Evolutionary conservation across 1,140 invertebrate genomes (phyloP).

Genomic region (Marisa cornuarietis): DNA sequence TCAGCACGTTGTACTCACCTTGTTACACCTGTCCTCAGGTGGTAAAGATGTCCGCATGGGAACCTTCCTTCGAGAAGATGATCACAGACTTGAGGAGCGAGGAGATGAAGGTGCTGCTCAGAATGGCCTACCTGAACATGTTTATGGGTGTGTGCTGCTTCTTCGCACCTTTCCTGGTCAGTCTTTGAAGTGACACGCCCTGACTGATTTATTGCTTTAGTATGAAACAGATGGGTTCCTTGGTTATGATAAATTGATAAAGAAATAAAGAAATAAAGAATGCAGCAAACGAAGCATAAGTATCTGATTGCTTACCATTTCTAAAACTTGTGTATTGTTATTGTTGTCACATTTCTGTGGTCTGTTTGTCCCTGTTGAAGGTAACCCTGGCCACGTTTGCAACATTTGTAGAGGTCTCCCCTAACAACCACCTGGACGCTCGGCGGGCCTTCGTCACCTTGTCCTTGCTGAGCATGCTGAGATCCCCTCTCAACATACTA

Average conservation of each 20-base stretch:
- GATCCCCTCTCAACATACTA: slow-evolving; percentile 79
- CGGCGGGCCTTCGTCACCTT: slow-evolving; percentile 92
- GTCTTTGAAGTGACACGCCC: not conserved
- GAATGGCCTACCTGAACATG: slow-evolving; percentile 64
- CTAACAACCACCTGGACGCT: slow-evolving; percentile 74
- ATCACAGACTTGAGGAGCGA: slow-evolving; percentile 54
- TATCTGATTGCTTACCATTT: not conserved
- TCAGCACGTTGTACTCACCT: too few species aligned
- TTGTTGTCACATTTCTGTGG: not conserved
- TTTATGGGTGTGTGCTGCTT: slow-evolving; percentile 93
- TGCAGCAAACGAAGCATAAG: not conserved
- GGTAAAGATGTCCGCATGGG: slow-evolving; percentile 56
- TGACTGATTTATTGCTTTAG: too few species aligned
- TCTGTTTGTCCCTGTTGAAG: slow-evolving; percentile 5
- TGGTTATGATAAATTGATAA: too few species aligned
- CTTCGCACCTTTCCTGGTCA: slow-evolving; percentile 85
- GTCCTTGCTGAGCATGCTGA: slow-evolving; percentile 95
- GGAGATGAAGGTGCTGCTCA: slow-evolving; percentile 65
- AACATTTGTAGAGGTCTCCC: slow-evolving; percentile 23
- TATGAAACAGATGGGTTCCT: too few species aligned
- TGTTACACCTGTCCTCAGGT: slow-evolving; percentile 30
- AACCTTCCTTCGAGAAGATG: slow-evolving; percentile 63
- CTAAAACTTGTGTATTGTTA: not conserved
- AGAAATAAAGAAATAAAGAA: too few species aligned
- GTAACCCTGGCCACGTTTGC: slow-evolving; percentile 37